Conservation (phyloP, 2,113 vertebrate species). For the Deroptyus accipitrinus region DNA sequence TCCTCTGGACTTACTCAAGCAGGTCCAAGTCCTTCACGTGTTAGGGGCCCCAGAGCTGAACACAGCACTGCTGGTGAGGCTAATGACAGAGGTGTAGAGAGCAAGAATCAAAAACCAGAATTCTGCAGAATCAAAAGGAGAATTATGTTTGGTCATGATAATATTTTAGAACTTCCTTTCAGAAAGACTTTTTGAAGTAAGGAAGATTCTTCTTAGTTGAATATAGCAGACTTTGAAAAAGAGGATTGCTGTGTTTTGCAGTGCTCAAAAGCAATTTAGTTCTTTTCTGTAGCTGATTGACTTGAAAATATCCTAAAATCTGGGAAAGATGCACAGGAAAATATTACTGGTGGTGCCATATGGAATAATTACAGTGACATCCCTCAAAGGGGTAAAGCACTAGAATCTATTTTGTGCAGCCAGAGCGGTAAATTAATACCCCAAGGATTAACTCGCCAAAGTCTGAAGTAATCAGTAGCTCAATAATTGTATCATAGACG, state of each 20-base stretch:
- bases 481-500: slow-evolving; percentile 56
- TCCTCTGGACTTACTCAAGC: neutral
- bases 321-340: neutral
- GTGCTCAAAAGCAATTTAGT: neutral
- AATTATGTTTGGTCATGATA: neutral
- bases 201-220: neutral
- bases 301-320: neutral
- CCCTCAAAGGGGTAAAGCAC: slow-evolving; percentile 4
- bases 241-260: neutral
- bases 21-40: neutral
- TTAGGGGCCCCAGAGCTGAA: neutral
- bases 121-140: neutral
- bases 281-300: neutral
- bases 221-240: neutral
- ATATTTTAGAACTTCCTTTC: neutral
- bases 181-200: neutral
- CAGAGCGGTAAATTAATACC: slow-evolving; percentile 64
- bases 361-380: slow-evolving; percentile 27
- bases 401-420: slow-evolving; percentile 26
- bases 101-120: neutral
- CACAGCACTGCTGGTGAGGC: neutral
- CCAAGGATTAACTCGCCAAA: slow-evolving; percentile 10
- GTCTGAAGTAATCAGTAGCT: slow-evolving; percentile 41
- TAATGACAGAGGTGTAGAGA: neutral
- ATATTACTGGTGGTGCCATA: neutral